phyloP scores from a whole-genome alignment of 2,113 vertebrate species.

The Gila orcuttii region DNA sequence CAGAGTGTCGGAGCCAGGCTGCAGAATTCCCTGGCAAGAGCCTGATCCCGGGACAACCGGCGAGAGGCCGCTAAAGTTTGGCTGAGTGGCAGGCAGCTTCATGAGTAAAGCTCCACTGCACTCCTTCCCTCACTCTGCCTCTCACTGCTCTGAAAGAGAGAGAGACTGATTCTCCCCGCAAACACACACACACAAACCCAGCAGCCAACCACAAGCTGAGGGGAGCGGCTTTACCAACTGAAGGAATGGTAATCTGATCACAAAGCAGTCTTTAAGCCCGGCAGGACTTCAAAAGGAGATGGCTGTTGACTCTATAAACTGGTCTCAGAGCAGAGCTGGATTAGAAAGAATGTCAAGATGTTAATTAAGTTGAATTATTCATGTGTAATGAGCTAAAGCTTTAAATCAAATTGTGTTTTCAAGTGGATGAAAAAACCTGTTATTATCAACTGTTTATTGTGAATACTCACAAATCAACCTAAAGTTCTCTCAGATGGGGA shows the following conservation, averaged over 20 bases:
- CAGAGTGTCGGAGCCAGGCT: constrained; percentile 31
- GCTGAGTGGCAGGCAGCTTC: constrained; percentile 75
- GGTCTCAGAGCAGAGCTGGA: constrained; percentile 47
- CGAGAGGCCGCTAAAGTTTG: constrained; percentile 72
- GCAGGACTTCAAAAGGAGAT: constrained; percentile 37
- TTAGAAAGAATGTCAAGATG: constrained; percentile 17
- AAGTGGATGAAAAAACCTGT: background rate
- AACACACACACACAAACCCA: constrained; percentile 29
- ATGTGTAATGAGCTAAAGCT: constrained; percentile 10
- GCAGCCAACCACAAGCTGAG: constrained; percentile 57
- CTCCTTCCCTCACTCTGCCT: constrained; percentile 9
- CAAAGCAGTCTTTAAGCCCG: constrained; percentile 25
- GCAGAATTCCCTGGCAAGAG: constrained; percentile 33
- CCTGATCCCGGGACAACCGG: constrained; percentile 52
- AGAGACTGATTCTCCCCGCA: constrained; percentile 1
- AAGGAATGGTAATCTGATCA: constrained; percentile 32
- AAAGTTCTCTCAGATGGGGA: background rate
- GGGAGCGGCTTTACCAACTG: constrained; percentile 45
- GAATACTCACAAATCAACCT: background rate
- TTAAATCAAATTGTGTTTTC: background rate
- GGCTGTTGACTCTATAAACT: constrained; percentile 34
- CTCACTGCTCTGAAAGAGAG: background rate
- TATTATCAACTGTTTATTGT: background rate
- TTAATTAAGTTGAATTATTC: constrained; percentile 10
- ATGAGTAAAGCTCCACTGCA: constrained; percentile 53